phyloP scores from a whole-genome alignment of 2,113 vertebrate genomes.

The Microcebus tavaratra region DNA sequence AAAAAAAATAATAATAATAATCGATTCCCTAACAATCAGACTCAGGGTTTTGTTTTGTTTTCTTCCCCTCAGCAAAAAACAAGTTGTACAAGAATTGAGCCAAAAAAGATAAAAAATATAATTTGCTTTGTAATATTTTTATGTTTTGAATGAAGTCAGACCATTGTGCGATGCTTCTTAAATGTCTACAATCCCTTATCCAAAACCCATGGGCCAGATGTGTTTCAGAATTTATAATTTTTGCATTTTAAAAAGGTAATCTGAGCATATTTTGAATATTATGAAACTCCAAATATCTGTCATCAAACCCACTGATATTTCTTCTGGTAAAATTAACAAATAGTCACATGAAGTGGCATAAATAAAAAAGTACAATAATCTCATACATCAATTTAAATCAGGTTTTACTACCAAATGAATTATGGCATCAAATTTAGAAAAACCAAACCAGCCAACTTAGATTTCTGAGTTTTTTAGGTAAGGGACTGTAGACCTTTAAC shows the following conservation, averaged over 20 bases:
- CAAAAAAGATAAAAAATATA: not conserved
- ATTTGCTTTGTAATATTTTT: conserved; percentile 8
- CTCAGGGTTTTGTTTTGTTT: not conserved
- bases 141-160: not conserved
- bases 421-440: not conserved
- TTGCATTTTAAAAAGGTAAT: not conserved
- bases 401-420: not conserved
- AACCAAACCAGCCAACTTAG: not conserved
- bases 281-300: not conserved
- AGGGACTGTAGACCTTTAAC: not conserved
- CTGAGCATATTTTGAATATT: not conserved
- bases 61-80: not conserved
- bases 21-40: not conserved
- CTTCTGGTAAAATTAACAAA: not conserved
- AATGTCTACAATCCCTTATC: not conserved
- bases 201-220: not conserved
- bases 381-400: not conserved
- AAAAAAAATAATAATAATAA: not conserved
- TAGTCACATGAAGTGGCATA: no score
- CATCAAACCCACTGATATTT: not conserved
- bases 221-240: not conserved
- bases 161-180: not conserved
- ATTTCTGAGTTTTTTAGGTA: not conserved
- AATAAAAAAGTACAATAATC: not conserved
- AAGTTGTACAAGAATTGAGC: not conserved